These are phyloP conservation scores for Cistogaster globosa DNA, from an alignment of 2,888 invertebrate genomes.

Conservation along the genomic window DNA sequence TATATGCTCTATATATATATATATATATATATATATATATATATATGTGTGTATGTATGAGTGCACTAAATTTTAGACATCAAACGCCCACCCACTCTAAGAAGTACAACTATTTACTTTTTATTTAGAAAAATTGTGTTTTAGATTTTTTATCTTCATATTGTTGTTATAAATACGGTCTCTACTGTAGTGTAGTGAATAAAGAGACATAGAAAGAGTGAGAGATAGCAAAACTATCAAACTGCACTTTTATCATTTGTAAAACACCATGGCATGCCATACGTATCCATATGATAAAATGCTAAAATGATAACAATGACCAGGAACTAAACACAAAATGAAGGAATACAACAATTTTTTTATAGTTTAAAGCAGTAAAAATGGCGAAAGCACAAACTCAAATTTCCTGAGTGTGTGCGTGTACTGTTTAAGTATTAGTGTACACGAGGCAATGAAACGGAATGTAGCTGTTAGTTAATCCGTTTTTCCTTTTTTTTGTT, in stretches of 20 bases:
- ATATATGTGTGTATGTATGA: no score
- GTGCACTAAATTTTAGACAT: slow-evolving; percentile 3
- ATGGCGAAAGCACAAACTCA: background rate
- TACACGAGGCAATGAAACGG: background rate
- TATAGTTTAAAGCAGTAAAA: slow-evolving; percentile 6
- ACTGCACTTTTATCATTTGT: slow-evolving; percentile 66
- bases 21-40: background rate
- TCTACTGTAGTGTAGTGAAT: background rate
- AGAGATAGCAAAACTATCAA: background rate
- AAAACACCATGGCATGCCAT: slow-evolving; percentile 77
- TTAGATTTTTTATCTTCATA: slow-evolving; percentile 21
- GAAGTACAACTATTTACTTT: slow-evolving; percentile 44
- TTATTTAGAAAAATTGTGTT: slow-evolving; percentile 59
- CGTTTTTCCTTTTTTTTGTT: slow-evolving; percentile 5
- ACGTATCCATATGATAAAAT: slow-evolving; percentile 77
- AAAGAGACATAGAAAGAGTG: background rate
- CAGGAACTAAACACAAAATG: slow-evolving; percentile 56
- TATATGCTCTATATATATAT: background rate
- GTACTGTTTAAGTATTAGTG: background rate
- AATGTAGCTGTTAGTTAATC: slow-evolving; percentile 2
- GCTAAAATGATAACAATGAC: slow-evolving; percentile 74
- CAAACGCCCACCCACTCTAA: slow-evolving; percentile 30
- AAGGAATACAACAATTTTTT: slow-evolving; percentile 7
- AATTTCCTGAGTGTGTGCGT: no score
- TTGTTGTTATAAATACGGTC: background rate